Conservation (phyloP, 2,888 invertebrate genomes). For the Drosophila gaucha region DNA sequence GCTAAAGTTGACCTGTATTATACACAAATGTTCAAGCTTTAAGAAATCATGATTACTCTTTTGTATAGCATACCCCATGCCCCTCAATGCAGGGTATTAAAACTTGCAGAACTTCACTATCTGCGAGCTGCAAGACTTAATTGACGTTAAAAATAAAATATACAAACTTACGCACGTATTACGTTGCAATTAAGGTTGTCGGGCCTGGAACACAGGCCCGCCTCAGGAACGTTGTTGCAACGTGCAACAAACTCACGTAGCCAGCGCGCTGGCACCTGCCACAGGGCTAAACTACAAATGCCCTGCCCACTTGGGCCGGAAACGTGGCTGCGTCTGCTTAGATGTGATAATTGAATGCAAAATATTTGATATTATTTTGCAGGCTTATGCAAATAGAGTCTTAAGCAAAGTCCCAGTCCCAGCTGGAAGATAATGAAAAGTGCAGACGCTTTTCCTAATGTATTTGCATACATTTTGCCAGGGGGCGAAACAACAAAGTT, state of each 20-base stretch:
- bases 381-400: constrained; percentile 75
- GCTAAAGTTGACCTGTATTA: too few species aligned
- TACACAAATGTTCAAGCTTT: too few species aligned
- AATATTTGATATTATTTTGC: constrained; percentile 75
- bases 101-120: constrained; percentile 36
- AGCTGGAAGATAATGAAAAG: constrained; percentile 63
- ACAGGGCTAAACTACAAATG: constrained; percentile 55
- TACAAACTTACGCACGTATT: constrained; percentile 67
- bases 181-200: constrained; percentile 65
- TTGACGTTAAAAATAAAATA: constrained; percentile 65
- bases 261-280: constrained; percentile 23
- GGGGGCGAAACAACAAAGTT: constrained; percentile 5
- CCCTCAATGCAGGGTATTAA: neutral
- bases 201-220: constrained; percentile 3
- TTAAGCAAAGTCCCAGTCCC: constrained; percentile 38
- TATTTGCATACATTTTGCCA: constrained; percentile 68
- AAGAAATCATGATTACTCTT: too few species aligned
- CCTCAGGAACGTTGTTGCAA: constrained; percentile 2
- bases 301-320: constrained; percentile 35
- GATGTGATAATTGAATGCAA: constrained; percentile 75
- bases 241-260: constrained; percentile 15
- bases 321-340: constrained; percentile 40
- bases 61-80: too few species aligned
- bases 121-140: constrained; percentile 71
- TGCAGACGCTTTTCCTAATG: constrained; percentile 53